Percentiles rank a stretch among this genome's conserved stretches.
phyloP scores from a whole-genome alignment of 2,888 invertebrate genomes.

The Limnephilus rhombicus region DNA sequence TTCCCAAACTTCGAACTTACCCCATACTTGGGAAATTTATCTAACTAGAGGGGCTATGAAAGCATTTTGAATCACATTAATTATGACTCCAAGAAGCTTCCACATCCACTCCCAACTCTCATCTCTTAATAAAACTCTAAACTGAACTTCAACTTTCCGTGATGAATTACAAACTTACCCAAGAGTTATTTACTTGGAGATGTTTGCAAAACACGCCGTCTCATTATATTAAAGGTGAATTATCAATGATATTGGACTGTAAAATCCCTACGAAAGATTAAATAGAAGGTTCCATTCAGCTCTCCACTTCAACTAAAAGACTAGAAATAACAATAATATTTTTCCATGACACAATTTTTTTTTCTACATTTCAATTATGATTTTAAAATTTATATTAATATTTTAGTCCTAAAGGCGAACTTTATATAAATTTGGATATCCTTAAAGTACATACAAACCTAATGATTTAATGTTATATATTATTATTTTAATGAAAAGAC shows the following conservation, averaged over 20 bases:
- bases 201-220: neutral
- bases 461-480: no score
- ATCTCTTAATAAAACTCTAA: slow-evolving; percentile 27
- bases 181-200: neutral
- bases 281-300: neutral
- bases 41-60: slow-evolving; percentile 44
- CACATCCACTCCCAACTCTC: slow-evolving; percentile 15
- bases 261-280: neutral
- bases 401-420: neutral
- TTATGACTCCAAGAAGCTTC: slow-evolving; percentile 37
- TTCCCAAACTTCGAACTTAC: slow-evolving; percentile 45
- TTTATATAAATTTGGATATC: neutral
- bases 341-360: neutral
- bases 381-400: neutral
- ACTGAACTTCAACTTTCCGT: slow-evolving; percentile 11
- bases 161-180: slow-evolving; percentile 28
- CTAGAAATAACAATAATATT: neutral
- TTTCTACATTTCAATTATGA: neutral
- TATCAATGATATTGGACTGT: neutral
- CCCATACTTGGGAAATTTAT: slow-evolving; percentile 46
- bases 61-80: slow-evolving; percentile 55
- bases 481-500: no score
- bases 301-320: neutral
- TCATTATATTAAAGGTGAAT: neutral
- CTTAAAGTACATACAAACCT: no score